A percentile compares a stretch with the other conserved stretches of the same genome.
Evolutionary conservation across 1,140 invertebrate species (phyloP).

Genomic region (Magallana angulata): DNA sequence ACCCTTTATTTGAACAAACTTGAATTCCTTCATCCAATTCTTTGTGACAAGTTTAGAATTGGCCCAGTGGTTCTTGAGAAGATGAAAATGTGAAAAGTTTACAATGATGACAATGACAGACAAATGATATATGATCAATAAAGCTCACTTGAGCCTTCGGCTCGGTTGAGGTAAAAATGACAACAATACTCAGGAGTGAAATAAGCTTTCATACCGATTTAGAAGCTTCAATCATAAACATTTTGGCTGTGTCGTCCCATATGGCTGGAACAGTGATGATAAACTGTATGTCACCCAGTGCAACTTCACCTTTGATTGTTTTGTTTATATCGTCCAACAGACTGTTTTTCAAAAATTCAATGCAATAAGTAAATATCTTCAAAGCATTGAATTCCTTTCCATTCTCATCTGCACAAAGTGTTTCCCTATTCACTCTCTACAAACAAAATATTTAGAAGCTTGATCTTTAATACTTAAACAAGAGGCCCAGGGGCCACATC

Average conservation of each 20-base stretch:
- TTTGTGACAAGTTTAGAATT: too few species aligned
- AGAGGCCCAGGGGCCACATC: too few species aligned
- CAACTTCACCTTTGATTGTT: neutral
- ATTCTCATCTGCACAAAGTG: constrained; percentile 1
- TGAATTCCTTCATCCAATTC: too few species aligned
- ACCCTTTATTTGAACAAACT: too few species aligned
- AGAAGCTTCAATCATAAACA: constrained; percentile 2
- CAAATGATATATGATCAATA: too few species aligned
- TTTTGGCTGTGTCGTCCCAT: constrained; percentile 15
- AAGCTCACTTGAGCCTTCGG: too few species aligned
- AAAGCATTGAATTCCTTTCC: neutral
- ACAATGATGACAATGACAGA: too few species aligned
- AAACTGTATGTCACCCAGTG: neutral
- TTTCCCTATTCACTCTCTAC: neutral
- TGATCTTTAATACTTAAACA: too few species aligned
- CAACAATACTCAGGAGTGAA: too few species aligned
- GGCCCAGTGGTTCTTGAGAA: too few species aligned
- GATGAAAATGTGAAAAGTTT: too few species aligned
- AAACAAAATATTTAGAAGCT: neutral
- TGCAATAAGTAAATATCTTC: neutral
- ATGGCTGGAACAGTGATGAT: constrained; percentile 14
- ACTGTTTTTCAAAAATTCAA: neutral
- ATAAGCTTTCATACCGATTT: neutral
- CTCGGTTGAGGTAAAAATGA: too few species aligned
- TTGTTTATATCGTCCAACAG: constrained; percentile 25